phyloP scores from a whole-genome alignment of 2,888 invertebrate genomes.

The Pachydiplax longipennis region DNA sequence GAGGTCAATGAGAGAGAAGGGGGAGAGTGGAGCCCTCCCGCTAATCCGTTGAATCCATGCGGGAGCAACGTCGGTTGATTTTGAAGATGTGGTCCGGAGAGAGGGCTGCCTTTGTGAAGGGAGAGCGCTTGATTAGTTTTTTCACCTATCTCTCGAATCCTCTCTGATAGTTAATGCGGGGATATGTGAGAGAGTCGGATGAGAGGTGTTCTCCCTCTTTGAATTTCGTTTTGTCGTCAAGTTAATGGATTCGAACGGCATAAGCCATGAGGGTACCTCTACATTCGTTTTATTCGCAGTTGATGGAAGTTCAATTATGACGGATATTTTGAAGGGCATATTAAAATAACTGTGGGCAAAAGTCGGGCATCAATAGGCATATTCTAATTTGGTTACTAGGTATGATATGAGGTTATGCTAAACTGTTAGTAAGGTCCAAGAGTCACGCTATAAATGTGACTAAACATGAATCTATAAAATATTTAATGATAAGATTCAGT shows the following conservation, averaged over 20 bases:
- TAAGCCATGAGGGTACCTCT: too few relatives aligned
- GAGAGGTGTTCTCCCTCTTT: background rate
- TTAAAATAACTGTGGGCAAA: too few relatives aligned
- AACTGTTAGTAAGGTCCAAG: too few relatives aligned
- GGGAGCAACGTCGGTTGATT: conserved; percentile 10
- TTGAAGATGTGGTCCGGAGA: background rate
- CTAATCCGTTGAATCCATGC: conserved; percentile 37
- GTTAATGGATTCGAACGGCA: background rate
- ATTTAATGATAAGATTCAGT: too few relatives aligned
- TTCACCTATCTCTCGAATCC: background rate
- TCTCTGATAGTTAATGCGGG: background rate
- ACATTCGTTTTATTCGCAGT: too few relatives aligned
- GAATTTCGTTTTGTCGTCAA: background rate
- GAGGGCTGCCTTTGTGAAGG: background rate
- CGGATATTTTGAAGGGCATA: too few relatives aligned
- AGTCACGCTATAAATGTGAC: too few relatives aligned
- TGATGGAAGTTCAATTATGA: too few relatives aligned
- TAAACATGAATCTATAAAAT: too few relatives aligned
- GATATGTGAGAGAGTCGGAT: background rate
- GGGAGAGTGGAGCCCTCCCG: background rate
- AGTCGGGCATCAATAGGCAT: too few relatives aligned
- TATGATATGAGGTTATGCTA: too few relatives aligned
- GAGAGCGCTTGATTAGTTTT: conserved; percentile 18
- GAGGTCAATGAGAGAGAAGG: background rate
- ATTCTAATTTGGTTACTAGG: too few relatives aligned